phyloP scores from a whole-genome alignment of 1,140 invertebrate genomes.

The Zaprionus inermis region DNA sequence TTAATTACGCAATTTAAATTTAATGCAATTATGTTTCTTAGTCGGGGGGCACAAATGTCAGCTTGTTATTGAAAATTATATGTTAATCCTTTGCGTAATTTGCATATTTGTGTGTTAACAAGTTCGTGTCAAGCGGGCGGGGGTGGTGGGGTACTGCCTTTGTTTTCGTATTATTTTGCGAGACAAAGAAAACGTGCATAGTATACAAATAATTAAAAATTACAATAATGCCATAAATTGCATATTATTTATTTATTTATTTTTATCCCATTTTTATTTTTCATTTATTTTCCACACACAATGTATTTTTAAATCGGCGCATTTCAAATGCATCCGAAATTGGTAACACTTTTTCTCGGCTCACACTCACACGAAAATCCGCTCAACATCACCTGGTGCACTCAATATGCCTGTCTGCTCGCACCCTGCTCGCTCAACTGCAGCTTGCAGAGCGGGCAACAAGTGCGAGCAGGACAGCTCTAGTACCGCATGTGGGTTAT shows the following conservation, averaged over 20 bases:
- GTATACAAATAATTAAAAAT: not conserved
- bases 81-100: not conserved
- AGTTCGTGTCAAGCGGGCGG: not conserved
- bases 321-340: conserved; percentile 22
- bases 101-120: conserved; percentile 13
- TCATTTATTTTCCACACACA: not conserved
- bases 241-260: not conserved
- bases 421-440: conserved; percentile 14
- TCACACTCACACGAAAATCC: not conserved
- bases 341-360: conserved; percentile 39
- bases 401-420: conserved; percentile 21
- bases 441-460: not conserved
- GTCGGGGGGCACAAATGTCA: conserved; percentile 14
- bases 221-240: not conserved
- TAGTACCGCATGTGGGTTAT: not conserved
- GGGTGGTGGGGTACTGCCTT: not conserved
- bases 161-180: conserved; percentile 1
- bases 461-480: conserved; percentile 41
- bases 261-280: not conserved
- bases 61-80: conserved; percentile 5
- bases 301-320: conserved; percentile 16
- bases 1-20: conserved; percentile 47
- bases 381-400: conserved; percentile 8
- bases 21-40: conserved; percentile 38
- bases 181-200: not conserved